Evolutionary conservation across 2,888 invertebrate species (phyloP), one percentile per base, ranked within the genome.

Genomic region (Tachystola acroxantha): DNA sequence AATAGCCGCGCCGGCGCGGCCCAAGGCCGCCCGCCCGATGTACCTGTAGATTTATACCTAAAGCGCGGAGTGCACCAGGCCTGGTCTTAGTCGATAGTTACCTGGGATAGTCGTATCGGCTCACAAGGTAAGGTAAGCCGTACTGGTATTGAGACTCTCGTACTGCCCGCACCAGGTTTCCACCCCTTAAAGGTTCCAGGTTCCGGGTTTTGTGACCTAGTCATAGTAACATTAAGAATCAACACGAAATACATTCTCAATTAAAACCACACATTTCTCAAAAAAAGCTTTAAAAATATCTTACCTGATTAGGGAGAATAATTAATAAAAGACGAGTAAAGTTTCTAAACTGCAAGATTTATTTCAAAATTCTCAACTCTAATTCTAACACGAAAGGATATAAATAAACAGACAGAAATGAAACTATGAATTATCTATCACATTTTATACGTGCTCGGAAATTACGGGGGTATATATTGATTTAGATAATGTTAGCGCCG

Each of bases 141-240:
- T 27, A 24, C n/a, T 9, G 24, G 29, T 47, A 76, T 73, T 62
- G 88, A 45, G 63, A 65, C 33, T 77, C 78, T 9, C 85, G 70
- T 0, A 71, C 69, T 41, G 72, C 69, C n/a, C 84, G 68, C 4
- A 80, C 60, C 41, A 84, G 52, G 48, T 82, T 79, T 16, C 77
- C 82, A 19, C 81, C 79, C 26, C 84, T 84, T 29, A 73, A 42
- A 10, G 72, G 55, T 38, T 80, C 81, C 62, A 76, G 48, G 46
- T 67, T 70, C 40, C 75, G 64, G 35, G 74, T 64, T 53, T 87
- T 80, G 64, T 82, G 80, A 57, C 79, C 87, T 88, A 74, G 36
- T 26, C 34, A 41, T 38, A 43, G 11, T n/a, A 12, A n/a, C 35
- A 35, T 14, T 36, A 16, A 16, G 19, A 39, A 19, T 30, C 11